Evolutionary conservation across 2,888 invertebrate genomes (phyloP).

Genomic region (Drosophila maculinotata): DNA sequence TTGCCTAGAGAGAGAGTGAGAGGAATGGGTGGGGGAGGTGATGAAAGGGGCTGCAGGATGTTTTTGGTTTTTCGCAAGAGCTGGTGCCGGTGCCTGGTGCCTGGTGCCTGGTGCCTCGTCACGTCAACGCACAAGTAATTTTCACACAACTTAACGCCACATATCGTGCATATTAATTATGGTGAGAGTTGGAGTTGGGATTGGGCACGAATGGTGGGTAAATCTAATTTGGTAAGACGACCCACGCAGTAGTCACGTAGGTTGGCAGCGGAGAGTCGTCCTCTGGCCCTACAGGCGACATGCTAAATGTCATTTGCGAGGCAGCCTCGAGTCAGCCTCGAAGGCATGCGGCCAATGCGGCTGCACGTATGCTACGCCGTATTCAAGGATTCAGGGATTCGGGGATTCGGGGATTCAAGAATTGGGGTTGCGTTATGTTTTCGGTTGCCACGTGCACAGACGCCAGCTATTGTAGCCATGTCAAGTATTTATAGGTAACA

Average conservation of each 20-base stretch:
- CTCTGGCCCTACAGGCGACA: slow-evolving; percentile 26
- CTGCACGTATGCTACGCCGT: slow-evolving; percentile 65
- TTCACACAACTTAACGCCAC: slow-evolving; percentile 80
- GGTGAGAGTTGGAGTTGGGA: slow-evolving; percentile 16
- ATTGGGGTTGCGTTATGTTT: slow-evolving; percentile 4
- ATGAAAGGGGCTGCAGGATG: slow-evolving; percentile 27
- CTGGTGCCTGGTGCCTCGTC: slow-evolving; percentile 52
- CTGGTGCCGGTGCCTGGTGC: too few relatives aligned
- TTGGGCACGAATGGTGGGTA: slow-evolving; percentile 2
- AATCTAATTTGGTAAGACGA: slow-evolving; percentile 76
- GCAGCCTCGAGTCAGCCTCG: slow-evolving; percentile 20
- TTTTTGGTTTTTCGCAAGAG: slow-evolving; percentile 45
- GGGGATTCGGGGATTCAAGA: neutral
- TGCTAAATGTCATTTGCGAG: slow-evolving; percentile 56
- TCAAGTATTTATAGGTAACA: slow-evolving; percentile 77
- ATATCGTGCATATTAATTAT: slow-evolving; percentile 81
- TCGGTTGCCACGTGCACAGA: slow-evolving; percentile 34
- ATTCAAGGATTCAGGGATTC: slow-evolving; percentile 2
- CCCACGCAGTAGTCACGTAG: slow-evolving; percentile 62
- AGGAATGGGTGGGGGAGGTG: slow-evolving; percentile 1
- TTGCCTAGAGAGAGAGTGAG: slow-evolving; percentile 33
- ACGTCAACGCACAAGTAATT: slow-evolving; percentile 74
- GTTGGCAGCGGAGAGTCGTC: slow-evolving; percentile 23
- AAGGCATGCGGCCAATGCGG: slow-evolving; percentile 46
- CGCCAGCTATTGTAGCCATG: slow-evolving; percentile 70